Percentiles rank a stretch among this genome's conserved stretches.
Conservation (phyloP, 2,888 invertebrate genomes). For the Drosophila borealis region DNA sequence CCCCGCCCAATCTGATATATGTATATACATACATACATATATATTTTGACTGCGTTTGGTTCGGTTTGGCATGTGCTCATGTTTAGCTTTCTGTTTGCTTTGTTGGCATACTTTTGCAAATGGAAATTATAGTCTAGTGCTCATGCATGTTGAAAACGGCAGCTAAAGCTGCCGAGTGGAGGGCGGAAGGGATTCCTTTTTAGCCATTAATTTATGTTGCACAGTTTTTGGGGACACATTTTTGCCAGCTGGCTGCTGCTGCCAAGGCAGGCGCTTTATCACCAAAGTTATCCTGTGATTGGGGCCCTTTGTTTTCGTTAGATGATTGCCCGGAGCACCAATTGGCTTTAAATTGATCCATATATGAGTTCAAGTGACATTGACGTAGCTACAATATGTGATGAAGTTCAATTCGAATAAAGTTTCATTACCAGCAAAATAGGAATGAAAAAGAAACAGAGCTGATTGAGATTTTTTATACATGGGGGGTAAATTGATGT, state of each 20-base stretch:
- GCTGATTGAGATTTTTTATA: neutral
- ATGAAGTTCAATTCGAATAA: neutral
- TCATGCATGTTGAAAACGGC: constrained; percentile 52
- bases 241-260: constrained; percentile 39
- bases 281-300: constrained; percentile 37
- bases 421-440: neutral
- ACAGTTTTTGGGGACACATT: constrained; percentile 48
- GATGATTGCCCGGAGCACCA: constrained; percentile 25
- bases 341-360: constrained; percentile 29
- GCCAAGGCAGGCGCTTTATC: constrained; percentile 22
- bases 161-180: constrained; percentile 16
- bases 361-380: constrained; percentile 17
- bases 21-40: constrained; percentile 11
- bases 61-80: constrained; percentile 59
- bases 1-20: constrained; percentile 15
- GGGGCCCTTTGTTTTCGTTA: constrained; percentile 26
- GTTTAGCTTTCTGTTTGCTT: constrained; percentile 72
- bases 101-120: constrained; percentile 76
- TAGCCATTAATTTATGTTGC: constrained; percentile 71
- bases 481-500: too few relatives aligned
- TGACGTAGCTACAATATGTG: neutral
- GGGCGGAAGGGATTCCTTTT: constrained; percentile 37
- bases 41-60: constrained; percentile 58
- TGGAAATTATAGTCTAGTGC: constrained; percentile 78
- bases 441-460: neutral